These are phyloP conservation scores for Oeneis ivallda DNA, from an alignment of 2,888 invertebrate genomes.

Conservation along the genomic window DNA sequence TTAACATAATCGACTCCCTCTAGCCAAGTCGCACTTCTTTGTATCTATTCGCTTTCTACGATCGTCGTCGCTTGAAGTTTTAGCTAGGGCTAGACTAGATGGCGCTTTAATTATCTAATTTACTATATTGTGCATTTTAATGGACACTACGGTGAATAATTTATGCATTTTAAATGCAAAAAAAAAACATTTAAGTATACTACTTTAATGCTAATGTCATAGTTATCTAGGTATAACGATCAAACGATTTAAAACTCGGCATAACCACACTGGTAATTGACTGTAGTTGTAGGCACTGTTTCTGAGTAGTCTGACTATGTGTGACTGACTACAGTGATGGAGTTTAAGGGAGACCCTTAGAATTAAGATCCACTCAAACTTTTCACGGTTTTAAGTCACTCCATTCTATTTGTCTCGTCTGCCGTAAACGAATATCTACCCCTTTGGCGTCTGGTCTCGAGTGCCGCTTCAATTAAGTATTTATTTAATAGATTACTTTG, in stretches of 20 bases:
- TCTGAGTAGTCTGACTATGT: background rate
- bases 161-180: no score
- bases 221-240: no score
- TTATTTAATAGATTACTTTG: slow-evolving; percentile 20
- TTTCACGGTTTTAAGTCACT: slow-evolving; percentile 14
- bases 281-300: background rate
- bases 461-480: slow-evolving; percentile 7
- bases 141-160: no score
- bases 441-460: slow-evolving; percentile 19
- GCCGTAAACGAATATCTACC: slow-evolving; percentile 20
- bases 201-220: no score
- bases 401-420: slow-evolving; percentile 15
- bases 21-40: no score
- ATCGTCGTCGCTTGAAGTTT: no score
- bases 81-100: no score
- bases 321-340: background rate
- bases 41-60: no score
- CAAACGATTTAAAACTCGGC: background rate
- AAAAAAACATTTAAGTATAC: no score
- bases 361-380: slow-evolving; percentile 15
- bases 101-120: no score
- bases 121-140: no score
- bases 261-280: background rate
- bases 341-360: background rate
- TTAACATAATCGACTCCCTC: no score